Percentiles rank a stretch among this genome's conserved stretches.
Evolutionary conservation across 1,140 invertebrate genomes (phyloP).

Genomic region (Liolophura sinensis): DNA sequence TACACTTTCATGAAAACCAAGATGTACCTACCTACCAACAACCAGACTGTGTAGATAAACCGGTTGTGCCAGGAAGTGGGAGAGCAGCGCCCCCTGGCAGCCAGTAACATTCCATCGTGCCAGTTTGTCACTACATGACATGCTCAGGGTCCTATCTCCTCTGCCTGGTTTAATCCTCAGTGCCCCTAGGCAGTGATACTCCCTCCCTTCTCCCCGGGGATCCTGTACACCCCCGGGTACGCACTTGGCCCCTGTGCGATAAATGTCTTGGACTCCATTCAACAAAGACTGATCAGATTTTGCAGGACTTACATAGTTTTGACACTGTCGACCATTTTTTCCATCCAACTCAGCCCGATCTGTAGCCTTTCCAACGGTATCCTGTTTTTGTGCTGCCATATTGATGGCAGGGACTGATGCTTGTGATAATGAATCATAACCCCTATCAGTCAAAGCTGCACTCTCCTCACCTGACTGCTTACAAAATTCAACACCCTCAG

Average conservation of each 20-base stretch:
- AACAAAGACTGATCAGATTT: background rate
- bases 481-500: background rate
- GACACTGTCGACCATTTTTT: background rate
- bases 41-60: conserved; percentile 74
- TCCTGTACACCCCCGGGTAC: conserved; percentile 61
- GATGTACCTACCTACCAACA: conserved; percentile 66
- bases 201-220: conserved; percentile 57
- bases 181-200: conserved; percentile 73
- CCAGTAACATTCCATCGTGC: conserved; percentile 85
- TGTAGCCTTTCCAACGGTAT: background rate
- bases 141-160: conserved; percentile 84
- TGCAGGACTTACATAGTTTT: background rate
- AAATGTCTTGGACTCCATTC: conserved; percentile 64
- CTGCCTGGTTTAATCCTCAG: conserved; percentile 89
- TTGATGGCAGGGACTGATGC: background rate
- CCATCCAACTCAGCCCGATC: background rate
- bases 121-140: conserved; percentile 94
- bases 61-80: conserved; percentile 71
- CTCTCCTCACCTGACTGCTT: background rate
- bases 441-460: background rate
- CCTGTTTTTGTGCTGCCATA: background rate
- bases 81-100: conserved; percentile 81
- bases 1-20: background rate
- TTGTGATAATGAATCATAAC: conserved; percentile 1
- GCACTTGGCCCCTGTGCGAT: conserved; percentile 89